Conservation (phyloP, 2,888 invertebrate genomes). For the Mystacides longicornis region DNA sequence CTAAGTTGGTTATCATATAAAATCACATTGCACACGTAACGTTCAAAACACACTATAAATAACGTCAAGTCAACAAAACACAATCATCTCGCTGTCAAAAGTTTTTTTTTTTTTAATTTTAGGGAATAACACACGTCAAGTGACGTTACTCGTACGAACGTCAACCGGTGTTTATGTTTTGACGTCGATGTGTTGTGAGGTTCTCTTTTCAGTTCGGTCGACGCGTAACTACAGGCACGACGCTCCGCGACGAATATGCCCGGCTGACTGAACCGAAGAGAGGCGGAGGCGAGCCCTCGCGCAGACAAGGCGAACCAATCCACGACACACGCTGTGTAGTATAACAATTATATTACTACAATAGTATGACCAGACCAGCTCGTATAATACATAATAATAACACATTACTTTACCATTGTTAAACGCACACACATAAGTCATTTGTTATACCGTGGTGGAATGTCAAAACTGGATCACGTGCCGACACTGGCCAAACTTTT, state of each 20-base stretch:
- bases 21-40: not conserved
- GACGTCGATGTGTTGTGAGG: constrained; percentile 6
- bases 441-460: too few relatives aligned
- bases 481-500: too few relatives aligned
- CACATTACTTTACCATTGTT: too few relatives aligned
- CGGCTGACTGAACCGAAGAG: constrained; percentile 17
- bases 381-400: too few relatives aligned
- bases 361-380: too few relatives aligned
- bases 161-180: constrained; percentile 9
- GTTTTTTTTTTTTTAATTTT: not conserved
- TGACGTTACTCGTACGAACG: not conserved
- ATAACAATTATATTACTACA: too few relatives aligned
- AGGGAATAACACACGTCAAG: not conserved
- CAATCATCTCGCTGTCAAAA: not conserved
- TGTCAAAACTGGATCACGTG: too few relatives aligned
- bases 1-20: not conserved
- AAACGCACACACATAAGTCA: too few relatives aligned
- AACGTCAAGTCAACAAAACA: not conserved
- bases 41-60: not conserved
- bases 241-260: constrained; percentile 18
- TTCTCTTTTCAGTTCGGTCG: not conserved
- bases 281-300: constrained; percentile 1
- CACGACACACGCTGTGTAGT: too few relatives aligned
- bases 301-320: too few relatives aligned
- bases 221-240: constrained; percentile 4